phyloP scores from a whole-genome alignment of 2,113 vertebrate species.

The Oreotragus oreotragus region DNA sequence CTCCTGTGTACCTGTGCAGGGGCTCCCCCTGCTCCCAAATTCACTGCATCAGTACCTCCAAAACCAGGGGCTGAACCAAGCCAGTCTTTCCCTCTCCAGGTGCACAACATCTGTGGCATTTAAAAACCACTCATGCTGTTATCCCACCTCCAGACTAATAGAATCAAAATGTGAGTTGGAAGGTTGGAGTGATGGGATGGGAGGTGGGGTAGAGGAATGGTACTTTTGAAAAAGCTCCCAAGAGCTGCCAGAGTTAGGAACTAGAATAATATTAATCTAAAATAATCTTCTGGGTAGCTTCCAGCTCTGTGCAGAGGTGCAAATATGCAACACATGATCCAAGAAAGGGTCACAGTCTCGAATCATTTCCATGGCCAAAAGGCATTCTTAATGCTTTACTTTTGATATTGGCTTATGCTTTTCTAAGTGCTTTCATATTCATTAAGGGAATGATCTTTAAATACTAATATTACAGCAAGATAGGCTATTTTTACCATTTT shows the following conservation, averaged over 20 bases:
- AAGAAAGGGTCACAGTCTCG: neutral
- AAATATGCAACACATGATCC: neutral
- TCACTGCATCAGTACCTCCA: too few species aligned
- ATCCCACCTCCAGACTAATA: neutral
- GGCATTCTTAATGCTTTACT: neutral
- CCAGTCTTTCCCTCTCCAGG: neutral
- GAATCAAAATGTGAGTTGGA: neutral
- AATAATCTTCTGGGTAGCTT: neutral
- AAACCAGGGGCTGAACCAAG: neutral
- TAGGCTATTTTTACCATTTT: neutral
- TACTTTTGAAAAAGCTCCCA: neutral
- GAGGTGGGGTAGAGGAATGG: neutral
- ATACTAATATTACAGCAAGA: neutral
- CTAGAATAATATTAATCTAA: conserved; percentile 9
- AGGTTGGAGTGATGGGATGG: neutral
- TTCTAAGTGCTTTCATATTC: conserved; percentile 19
- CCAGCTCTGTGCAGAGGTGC: neutral
- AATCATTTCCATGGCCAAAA: neutral
- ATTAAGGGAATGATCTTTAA: conserved; percentile 32
- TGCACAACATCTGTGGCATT: neutral
- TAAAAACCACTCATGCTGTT: neutral
- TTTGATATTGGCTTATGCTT: conserved; percentile 24
- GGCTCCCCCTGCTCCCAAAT: too few species aligned
- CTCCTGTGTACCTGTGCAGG: too few species aligned
- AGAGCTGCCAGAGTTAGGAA: neutral